A percentile compares a stretch with the other conserved stretches of the same genome.
phyloP scores from a whole-genome alignment of 2,888 invertebrate genomes.

The Apamea sordens region DNA sequence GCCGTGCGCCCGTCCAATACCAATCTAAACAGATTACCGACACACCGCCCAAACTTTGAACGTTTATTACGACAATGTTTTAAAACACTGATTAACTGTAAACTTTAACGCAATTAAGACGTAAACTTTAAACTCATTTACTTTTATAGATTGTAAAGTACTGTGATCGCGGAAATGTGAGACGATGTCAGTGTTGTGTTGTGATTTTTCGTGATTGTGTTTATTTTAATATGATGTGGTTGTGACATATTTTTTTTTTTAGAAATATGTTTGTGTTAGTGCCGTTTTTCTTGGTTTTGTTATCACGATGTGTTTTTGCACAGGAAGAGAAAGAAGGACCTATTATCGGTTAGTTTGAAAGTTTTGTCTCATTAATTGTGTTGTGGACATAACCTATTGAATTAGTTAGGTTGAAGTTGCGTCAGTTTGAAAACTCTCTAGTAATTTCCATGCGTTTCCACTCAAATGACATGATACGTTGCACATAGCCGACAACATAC shows the following conservation, averaged over 20 bases:
- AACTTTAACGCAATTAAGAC: constrained; percentile 70
- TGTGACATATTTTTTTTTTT: constrained; percentile 45
- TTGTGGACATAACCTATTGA: constrained; percentile 14
- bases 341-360: constrained; percentile 75
- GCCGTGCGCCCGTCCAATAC: constrained; percentile 77
- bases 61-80: constrained; percentile 80
- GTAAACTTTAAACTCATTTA: constrained; percentile 70
- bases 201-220: constrained; percentile 39
- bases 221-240: constrained; percentile 48
- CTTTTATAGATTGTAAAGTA: constrained; percentile 65
- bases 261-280: constrained; percentile 72
- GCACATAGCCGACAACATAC: too few species aligned
- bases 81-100: constrained; percentile 76
- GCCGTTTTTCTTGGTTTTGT: constrained; percentile 70
- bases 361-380: neutral
- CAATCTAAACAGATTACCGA: constrained; percentile 85
- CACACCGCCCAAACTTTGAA: constrained; percentile 76
- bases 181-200: constrained; percentile 43
- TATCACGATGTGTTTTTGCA: constrained; percentile 69
- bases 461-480: neutral
- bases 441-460: neutral
- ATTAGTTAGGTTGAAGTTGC: neutral
- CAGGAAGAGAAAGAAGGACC: constrained; percentile 57
- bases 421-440: neutral
- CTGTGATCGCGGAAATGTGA: constrained; percentile 18